phyloP scores from a whole-genome alignment of 2,888 invertebrate species.

The Podabrus alpinus region DNA sequence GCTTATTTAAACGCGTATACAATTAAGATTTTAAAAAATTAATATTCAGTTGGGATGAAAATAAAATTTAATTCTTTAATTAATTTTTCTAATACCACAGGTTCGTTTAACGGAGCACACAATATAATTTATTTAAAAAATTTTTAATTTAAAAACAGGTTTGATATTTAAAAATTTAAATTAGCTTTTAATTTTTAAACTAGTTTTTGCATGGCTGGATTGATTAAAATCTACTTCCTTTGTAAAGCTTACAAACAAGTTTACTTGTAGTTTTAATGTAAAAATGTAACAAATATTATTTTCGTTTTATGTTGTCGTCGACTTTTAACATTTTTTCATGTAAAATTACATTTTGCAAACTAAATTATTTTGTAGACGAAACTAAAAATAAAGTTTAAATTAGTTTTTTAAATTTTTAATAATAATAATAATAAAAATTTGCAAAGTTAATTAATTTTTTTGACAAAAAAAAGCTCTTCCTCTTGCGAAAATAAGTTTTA shows the following conservation, averaged over 20 bases:
- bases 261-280: neutral
- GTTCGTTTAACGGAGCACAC: conserved; percentile 17
- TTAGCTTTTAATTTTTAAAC: conserved; percentile 24
- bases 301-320: neutral
- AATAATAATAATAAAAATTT: neutral
- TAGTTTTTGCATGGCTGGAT: conserved; percentile 17
- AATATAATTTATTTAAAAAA: conserved; percentile 19
- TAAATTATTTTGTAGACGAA: neutral
- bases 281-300: neutral
- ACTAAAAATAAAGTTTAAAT: neutral
- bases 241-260: conserved; percentile 9
- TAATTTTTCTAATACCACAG: conserved; percentile 12
- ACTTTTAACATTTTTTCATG: neutral
- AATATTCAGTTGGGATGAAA: conserved; percentile 9
- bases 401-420: neutral
- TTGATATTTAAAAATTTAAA: conserved; percentile 22
- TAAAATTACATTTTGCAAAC: neutral
- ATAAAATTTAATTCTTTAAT: conserved; percentile 10
- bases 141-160: conserved; percentile 25
- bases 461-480: neutral
- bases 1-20: neutral
- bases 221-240: conserved; percentile 27
- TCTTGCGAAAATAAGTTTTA: neutral
- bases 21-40: neutral
- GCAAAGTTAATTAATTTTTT: neutral